Evolutionary conservation across 1,140 invertebrate genomes (phyloP).

Genomic region (Venustaconcha ellipsiformis): DNA sequence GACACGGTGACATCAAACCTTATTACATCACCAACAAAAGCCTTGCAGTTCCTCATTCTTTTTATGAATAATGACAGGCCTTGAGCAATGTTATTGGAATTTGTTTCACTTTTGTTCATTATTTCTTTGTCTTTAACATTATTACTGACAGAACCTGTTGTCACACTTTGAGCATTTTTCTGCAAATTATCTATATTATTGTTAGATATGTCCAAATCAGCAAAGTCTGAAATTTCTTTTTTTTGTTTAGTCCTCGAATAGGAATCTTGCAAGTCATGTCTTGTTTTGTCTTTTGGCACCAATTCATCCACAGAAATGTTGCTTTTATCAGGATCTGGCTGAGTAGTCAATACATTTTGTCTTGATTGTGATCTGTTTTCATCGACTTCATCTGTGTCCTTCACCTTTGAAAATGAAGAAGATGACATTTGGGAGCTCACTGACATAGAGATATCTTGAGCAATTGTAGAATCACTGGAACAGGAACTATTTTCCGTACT

Average conservation of each 20-base stretch:
- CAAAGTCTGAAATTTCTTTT: constrained; percentile 15
- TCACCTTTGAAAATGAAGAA: constrained; percentile 20
- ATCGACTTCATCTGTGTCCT: neutral
- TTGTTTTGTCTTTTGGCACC: neutral
- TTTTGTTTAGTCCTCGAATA: constrained; percentile 2
- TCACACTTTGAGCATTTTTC: constrained; percentile 14
- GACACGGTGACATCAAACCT: constrained; percentile 60
- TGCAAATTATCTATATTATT: neutral
- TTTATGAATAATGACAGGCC: constrained; percentile 41
- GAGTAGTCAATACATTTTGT: constrained; percentile 1
- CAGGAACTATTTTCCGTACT: constrained; percentile 35
- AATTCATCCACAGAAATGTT: neutral
- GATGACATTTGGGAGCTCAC: constrained; percentile 8
- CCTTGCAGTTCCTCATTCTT: constrained; percentile 53
- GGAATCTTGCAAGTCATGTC: neutral
- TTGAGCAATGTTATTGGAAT: neutral
- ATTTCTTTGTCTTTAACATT: constrained; percentile 8
- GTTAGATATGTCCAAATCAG: constrained; percentile 2
- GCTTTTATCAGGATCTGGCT: neutral
- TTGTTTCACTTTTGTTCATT: neutral
- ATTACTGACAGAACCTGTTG: constrained; percentile 5
- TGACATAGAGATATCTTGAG: constrained; percentile 8
- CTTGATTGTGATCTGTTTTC: constrained; percentile 3
- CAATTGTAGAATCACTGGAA: constrained; percentile 16
- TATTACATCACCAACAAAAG: constrained; percentile 50